Evolutionary conservation across 2,113 vertebrate genomes (phyloP).

Genomic region (Probosciger aterrimus): DNA sequence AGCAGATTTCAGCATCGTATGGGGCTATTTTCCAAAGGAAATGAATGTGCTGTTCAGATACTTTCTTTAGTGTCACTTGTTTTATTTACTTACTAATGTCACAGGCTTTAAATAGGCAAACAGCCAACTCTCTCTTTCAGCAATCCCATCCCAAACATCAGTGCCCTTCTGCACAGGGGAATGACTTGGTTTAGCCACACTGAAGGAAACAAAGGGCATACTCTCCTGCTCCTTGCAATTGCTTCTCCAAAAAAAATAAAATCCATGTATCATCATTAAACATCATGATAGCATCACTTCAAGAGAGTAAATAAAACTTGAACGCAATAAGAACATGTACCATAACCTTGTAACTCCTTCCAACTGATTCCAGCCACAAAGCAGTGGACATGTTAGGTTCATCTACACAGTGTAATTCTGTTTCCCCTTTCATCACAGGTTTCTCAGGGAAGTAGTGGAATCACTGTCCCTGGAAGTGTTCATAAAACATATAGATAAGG

Average conservation of each 20-base stretch:
- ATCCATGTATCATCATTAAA: not conserved
- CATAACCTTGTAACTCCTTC: not conserved
- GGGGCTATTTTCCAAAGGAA: not conserved
- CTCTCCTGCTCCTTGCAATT: not conserved
- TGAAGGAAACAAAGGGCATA: not conserved
- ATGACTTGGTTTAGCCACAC: accelerated
- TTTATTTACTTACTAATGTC: not conserved
- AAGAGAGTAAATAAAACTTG: not conserved
- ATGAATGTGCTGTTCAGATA: not conserved
- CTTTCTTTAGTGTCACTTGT: not conserved
- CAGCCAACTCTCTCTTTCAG: not conserved
- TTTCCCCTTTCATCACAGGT: not conserved
- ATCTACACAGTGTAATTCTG: not conserved
- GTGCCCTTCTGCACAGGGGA: not conserved
- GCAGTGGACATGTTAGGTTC: not conserved
- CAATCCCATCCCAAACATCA: not conserved
- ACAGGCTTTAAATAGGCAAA: not conserved
- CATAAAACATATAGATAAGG: not conserved
- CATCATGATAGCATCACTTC: not conserved
- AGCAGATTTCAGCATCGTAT: not conserved
- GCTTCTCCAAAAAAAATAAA: not conserved
- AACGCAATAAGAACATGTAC: not conserved
- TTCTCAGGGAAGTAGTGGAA: not conserved
- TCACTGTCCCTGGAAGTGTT: not conserved
- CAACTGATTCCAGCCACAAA: not conserved